Base-by-base conservation (phyloP, 2,888 invertebrate genomes). In the Lycocerus yunnanus region DNA sequence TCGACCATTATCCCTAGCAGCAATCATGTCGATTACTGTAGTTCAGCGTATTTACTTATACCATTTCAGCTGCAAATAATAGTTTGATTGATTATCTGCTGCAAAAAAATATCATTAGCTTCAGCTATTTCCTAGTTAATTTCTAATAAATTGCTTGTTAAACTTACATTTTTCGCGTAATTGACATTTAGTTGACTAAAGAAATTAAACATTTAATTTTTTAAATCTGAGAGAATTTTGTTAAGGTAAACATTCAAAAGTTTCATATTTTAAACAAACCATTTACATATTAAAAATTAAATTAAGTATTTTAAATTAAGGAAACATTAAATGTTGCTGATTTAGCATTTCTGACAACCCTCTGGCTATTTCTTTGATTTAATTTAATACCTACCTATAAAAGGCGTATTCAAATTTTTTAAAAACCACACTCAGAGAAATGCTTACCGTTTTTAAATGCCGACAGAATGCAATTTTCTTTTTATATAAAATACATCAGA, bases 1-100 rank as follows among this genome's bases (percentile, higher is more conserved):
- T 75, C 73, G 72, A 75, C 75, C 77, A 75, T 78, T 78, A 75
- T 72, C 75, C 70, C 68, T 72, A 74, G 72, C 71, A 77, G 66
- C 67, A 74, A 74, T 74, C 68, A 70, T 71, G 74, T 70, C 74
- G 68, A 67, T 74, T 71, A 63, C 60, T 70, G 66, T 66, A 66
- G 66, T 66, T 66, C 59, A 24, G 24, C 68, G 65, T 68, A 69
- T 69, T 69, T 73, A 69, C 71, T 66, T 66, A 73, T 69, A 73
- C 69, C 60, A 63, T 63, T 63, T n/a, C 18, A 63, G 20, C 61
- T 63, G 61, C 61, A 63, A 63, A 20, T 63, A 63, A 63, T 63
- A 18, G 9, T 20, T 63, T 18, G 15, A 63, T 63, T n/a, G 61
- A 63, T 18, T 63, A 63, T 63, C 61, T 63, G 13, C 13, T 63